A percentile compares a stretch with the other conserved stretches of the same genome.
phyloP scores from a whole-genome alignment of 2,797 vertebrate genomes.

The Channa striata region DNA sequence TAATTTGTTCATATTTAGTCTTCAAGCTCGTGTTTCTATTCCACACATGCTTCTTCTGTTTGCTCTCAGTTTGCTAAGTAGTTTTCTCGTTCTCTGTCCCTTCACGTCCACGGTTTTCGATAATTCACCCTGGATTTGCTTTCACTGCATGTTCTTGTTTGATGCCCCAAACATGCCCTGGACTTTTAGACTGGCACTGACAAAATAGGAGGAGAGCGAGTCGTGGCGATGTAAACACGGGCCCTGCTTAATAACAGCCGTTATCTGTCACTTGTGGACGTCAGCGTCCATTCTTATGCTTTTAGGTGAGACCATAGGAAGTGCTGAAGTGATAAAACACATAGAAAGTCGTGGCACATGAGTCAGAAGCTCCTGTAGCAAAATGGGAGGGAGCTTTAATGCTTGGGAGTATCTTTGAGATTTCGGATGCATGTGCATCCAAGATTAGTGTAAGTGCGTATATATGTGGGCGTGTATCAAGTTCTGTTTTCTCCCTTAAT shows the following conservation, averaged over 20 bases:
- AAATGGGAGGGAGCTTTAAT: slow-evolving; percentile 46
- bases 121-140: slow-evolving; percentile 13
- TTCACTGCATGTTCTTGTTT: slow-evolving; percentile 20
- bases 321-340: slow-evolving; percentile 6
- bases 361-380: slow-evolving; percentile 19
- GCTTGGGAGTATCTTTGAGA: slow-evolving; percentile 47
- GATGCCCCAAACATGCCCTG: slow-evolving; percentile 17
- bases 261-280: slow-evolving; percentile 12
- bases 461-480: slow-evolving; percentile 49
- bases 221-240: slow-evolving; percentile 16
- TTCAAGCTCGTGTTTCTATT: slow-evolving; percentile 40
- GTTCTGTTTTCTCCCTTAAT: slow-evolving; percentile 59
- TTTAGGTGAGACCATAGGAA: background rate
- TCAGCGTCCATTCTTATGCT: background rate
- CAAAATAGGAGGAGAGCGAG: background rate
- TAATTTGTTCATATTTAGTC: slow-evolving; percentile 29
- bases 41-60: slow-evolving; percentile 15
- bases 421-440: slow-evolving; percentile 52
- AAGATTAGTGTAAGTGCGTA: slow-evolving; percentile 70
- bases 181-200: background rate
- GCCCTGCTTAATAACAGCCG: slow-evolving; percentile 11
- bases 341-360: slow-evolving; percentile 2
- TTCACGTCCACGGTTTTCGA: slow-evolving; percentile 32
- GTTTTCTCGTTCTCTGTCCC: slow-evolving; percentile 21
- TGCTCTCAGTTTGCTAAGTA: slow-evolving; percentile 37